phyloP scores from a whole-genome alignment of 2,888 invertebrate genomes.

The Ephialtes manifestator region DNA sequence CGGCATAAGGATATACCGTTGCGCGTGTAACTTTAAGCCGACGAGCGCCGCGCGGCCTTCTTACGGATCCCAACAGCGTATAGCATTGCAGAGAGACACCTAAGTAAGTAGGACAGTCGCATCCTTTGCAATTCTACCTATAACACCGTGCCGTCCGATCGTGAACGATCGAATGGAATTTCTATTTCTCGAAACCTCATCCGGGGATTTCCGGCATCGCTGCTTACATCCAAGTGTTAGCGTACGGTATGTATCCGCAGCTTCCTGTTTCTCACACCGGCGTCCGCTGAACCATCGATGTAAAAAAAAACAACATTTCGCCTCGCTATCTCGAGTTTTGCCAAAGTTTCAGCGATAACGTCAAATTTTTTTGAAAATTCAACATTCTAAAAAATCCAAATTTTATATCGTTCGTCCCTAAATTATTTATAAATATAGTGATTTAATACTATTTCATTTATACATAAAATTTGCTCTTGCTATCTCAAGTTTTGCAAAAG shows the following conservation, averaged over 20 bases:
- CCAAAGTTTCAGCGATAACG: too few species aligned
- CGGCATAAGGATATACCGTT: slow-evolving; percentile 77
- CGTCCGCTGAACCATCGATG: neutral
- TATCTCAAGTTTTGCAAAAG: too few species aligned
- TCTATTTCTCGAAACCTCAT: slow-evolving; percentile 83
- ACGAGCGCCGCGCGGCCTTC: slow-evolving; percentile 73
- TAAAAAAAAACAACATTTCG: neutral
- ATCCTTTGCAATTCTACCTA: slow-evolving; percentile 83
- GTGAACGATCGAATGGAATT: slow-evolving; percentile 76
- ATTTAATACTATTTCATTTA: too few species aligned
- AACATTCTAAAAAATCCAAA: too few species aligned
- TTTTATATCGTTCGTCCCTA: too few species aligned
- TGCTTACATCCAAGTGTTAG: neutral
- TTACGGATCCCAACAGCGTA: slow-evolving; percentile 78
- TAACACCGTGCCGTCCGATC: slow-evolving; percentile 79
- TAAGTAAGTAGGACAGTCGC: slow-evolving; percentile 83
- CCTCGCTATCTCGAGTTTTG: too few species aligned
- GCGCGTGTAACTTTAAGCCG: slow-evolving; percentile 77
- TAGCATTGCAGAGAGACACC: slow-evolving; percentile 77
- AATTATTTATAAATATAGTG: too few species aligned
- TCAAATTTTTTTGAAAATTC: too few species aligned
- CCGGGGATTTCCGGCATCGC: slow-evolving; percentile 51
- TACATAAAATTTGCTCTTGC: too few species aligned
- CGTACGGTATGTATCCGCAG: neutral
- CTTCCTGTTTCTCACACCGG: slow-evolving; percentile 16